Evolutionary conservation across 2,888 invertebrate species (phyloP), one percentile per base, ranked within the genome.

Genomic region (Smittia sp.): DNA sequence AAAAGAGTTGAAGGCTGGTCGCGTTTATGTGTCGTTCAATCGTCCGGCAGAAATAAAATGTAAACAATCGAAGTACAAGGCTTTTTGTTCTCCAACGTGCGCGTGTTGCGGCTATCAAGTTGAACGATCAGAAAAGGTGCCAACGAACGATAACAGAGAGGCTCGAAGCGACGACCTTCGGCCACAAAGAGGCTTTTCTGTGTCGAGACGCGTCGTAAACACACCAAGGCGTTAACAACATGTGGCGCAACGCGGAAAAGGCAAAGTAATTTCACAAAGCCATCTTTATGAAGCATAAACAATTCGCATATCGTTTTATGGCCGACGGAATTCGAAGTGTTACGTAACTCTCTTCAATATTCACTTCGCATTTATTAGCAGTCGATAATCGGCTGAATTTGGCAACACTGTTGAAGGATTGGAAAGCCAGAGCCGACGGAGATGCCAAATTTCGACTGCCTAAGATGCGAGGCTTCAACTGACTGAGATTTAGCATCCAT

Each of bases 281-380:
- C 46, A 46, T 46, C 46, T n/a, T 32, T 46, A 46, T 46, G n/a
- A 15, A 46, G 46, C 46, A 46, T 46, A 46, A 46, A 11, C 15
- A 46, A 32, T 46, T 46, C 15, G 46, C 46, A 46, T 46, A 46
- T 15, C 46, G 46, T 15, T 63, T 63, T 63, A 27, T 63, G 63
- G 27, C 22, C 63, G 24, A 27, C 27, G 63, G 63, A 63, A 63
- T 63, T 62, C 22, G n/a, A 32, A n/a, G 11, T 11, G 15, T 46
- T 46, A 15, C 46, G 46, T 11, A 46, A 46, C 4, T 46, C n/a
- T 18, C 22, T 20, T 27, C 27, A 63, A n/a, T 27, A 27, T 52
- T 52, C 20, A 52, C 11, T 39, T 39, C 39, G 39, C 39, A 13
- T 39, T 39, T 39, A 13, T 39, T 13, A 13, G 7, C 39, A 13